Evolutionary conservation across 1,140 invertebrate species (phyloP).

Genomic region (Drosophila ananassae): DNA sequence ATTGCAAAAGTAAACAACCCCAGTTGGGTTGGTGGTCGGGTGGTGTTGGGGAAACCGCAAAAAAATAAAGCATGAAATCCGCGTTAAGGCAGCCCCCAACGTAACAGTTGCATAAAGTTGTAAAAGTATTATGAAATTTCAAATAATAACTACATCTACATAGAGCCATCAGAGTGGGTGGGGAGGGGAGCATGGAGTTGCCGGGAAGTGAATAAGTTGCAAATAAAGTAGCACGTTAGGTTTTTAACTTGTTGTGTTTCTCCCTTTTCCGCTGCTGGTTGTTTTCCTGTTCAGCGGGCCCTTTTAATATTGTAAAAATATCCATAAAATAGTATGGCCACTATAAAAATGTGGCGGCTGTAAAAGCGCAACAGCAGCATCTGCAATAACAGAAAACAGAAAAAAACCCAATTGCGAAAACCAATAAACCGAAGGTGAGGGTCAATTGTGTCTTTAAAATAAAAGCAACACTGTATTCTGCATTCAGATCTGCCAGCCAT

Average conservation of each 20-base stretch:
- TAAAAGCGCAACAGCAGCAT: constrained; percentile 45
- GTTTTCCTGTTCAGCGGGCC: constrained; percentile 27
- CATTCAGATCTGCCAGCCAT: not conserved
- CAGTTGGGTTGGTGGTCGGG: constrained; percentile 17
- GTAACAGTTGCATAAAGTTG: constrained; percentile 78
- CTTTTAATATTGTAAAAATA: constrained; percentile 65
- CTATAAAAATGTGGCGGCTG: constrained; percentile 67
- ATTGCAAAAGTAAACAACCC: constrained; percentile 79
- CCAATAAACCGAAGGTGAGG: constrained; percentile 41
- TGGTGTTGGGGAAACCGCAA: constrained; percentile 21
- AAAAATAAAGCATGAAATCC: constrained; percentile 73
- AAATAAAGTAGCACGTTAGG: constrained; percentile 65
- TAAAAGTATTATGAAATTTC: constrained; percentile 82
- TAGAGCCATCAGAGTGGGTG: constrained; percentile 14
- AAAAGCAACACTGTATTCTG: constrained; percentile 13
- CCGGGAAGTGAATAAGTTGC: constrained; percentile 68
- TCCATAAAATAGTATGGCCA: constrained; percentile 67
- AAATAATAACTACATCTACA: constrained; percentile 79
- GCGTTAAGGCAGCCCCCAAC: constrained; percentile 66
- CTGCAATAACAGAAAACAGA: constrained; percentile 5
- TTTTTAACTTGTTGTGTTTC: constrained; percentile 38
- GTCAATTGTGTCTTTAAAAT: constrained; percentile 4
- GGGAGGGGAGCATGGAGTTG: constrained; percentile 1
- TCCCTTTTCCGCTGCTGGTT: constrained; percentile 18
- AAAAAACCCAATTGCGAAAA: constrained; percentile 14